Base-by-base conservation (phyloP, 2,113 vertebrate genomes). In the Prunella himalayana region DNA sequence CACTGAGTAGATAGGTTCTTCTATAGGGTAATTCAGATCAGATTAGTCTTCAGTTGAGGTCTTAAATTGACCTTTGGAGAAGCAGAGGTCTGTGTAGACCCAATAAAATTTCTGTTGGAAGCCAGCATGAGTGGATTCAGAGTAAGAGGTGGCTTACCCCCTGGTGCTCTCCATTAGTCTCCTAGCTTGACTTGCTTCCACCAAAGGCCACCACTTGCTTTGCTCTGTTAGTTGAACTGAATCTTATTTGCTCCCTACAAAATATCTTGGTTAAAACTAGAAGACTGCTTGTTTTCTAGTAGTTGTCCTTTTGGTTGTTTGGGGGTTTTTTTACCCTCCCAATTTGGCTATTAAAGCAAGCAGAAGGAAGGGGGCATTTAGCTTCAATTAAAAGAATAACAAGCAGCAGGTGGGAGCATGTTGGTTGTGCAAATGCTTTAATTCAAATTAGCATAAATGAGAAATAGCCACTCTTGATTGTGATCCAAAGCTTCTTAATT, bases 121-220 rank as follows among this genome's bases (percentile, higher is more conserved):
- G 33, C 19, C 31, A 28, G 65, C 60, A 11, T 0, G 0, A 15
- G 44, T 28, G 50, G 31, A 17, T 72, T 88, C 22, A 7, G 41
- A 57, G n/a, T 7, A 41, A 35, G 54, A 45, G 15, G 41, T 35
- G 85, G 33, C 37, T 77, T 41, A 50, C 14, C 41, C 35, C 41
- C 35, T 2, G 2, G 35, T 80, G 57, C 61, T 82, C 56, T 39
- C 41, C 44, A 0, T 56, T 41, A 61, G 27, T 30, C 37, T 17
- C 14, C 2, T 30, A 4, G 17, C 25, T 76, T 71, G 35, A 51
- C 49, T 41, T 82, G n/a, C 66, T 80, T 79, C 80, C 54, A 20
- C 50, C 25, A n/a, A 68, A 69, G 63, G n/a, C 64, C 41, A 31
- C 45, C 2, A 0, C 42, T 66, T 65, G 9, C 64, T 49, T 60